phyloP scores from a whole-genome alignment of 2,113 vertebrate species.

The Panthera uncia region DNA sequence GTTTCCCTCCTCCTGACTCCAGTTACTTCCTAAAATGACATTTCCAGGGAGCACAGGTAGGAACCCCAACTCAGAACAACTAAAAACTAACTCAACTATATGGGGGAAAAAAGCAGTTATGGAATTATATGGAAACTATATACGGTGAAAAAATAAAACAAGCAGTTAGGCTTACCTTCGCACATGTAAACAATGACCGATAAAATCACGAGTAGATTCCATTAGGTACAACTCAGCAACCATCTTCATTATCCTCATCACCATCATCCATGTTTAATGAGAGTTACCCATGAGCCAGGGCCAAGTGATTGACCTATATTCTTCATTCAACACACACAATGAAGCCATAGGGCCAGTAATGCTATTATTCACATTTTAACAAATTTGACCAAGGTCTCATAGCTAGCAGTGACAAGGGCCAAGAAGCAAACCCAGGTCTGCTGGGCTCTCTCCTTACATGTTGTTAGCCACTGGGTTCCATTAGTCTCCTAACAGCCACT shows the following conservation, averaged over 20 bases:
- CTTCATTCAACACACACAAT: neutral
- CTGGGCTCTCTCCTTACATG: neutral
- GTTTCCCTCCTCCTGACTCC: neutral
- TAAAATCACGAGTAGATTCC: neutral
- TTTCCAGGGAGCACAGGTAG: neutral
- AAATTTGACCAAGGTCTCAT: neutral
- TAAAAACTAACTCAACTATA: neutral
- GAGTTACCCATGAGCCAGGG: neutral
- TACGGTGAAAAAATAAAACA: neutral
- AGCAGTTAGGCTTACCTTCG: neutral
- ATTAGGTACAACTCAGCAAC: neutral
- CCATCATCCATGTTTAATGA: neutral
- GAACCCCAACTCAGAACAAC: neutral
- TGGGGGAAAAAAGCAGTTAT: neutral
- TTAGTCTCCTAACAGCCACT: neutral
- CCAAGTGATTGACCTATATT: neutral
- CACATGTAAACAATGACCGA: neutral
- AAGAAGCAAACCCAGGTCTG: neutral
- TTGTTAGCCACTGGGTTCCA: neutral
- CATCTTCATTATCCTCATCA: neutral
- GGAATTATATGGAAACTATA: no score
- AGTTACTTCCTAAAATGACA: neutral
- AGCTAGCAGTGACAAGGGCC: neutral
- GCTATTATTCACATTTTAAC: neutral
- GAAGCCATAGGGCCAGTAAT: neutral